These are phyloP conservation scores for Sarcophaga bullata DNA, from an alignment of 1,140 invertebrate species.

Conservation along the genomic window DNA sequence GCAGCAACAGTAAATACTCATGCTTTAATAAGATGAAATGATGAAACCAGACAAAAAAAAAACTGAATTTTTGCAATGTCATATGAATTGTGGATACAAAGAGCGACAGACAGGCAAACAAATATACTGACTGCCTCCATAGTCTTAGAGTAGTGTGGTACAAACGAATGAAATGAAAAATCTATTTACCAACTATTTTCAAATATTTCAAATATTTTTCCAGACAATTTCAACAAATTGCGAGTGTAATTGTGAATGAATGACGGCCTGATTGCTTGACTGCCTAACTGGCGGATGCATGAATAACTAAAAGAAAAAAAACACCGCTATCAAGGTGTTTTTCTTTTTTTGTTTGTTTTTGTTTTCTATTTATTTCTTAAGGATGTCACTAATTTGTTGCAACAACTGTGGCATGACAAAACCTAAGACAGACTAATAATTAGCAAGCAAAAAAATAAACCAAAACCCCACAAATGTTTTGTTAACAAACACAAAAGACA, in stretches of 20 bases:
- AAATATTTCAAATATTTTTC: slow-evolving; percentile 27
- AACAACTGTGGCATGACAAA: slow-evolving; percentile 23
- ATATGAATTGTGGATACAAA: neutral
- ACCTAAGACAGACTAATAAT: neutral
- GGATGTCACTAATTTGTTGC: slow-evolving; percentile 23
- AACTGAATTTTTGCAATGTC: neutral
- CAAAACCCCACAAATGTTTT: neutral
- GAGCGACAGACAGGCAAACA: too few species aligned
- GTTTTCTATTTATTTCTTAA: neutral
- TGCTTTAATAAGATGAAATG: neutral
- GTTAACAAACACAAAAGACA: neutral
- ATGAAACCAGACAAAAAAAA: neutral
- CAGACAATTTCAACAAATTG: slow-evolving; percentile 17
- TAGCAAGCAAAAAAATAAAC: neutral
- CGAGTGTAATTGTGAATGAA: neutral
- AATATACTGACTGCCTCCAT: too few species aligned
- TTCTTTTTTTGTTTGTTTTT: too few species aligned
- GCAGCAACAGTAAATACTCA: neutral
- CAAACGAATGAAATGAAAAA: neutral
- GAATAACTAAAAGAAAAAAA: neutral
- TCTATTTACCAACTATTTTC: neutral
- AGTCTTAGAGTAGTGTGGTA: neutral
- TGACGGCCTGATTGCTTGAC: neutral
- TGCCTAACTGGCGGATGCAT: neutral
- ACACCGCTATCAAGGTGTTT: neutral